Conservation (phyloP, 2,797 vertebrate species). For the Channa striata region DNA sequence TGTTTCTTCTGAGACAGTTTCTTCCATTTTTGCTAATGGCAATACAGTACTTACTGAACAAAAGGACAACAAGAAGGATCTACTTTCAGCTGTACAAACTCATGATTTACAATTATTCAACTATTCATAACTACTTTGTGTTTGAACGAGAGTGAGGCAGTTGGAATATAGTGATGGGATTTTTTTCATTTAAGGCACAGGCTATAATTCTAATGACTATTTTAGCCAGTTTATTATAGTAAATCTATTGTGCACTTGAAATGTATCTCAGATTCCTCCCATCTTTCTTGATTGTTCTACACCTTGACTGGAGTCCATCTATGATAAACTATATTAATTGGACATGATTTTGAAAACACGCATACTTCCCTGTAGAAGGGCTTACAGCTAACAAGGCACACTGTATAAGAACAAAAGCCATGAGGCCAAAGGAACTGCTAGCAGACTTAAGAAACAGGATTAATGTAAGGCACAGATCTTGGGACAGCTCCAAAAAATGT, state of each 20-base stretch:
- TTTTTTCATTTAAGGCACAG: neutral
- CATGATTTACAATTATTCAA: constrained; percentile 3
- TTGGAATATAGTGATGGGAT: neutral
- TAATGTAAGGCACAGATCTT: too few species aligned
- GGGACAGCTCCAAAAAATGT: too few species aligned
- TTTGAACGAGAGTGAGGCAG: neutral
- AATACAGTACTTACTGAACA: constrained; percentile 17
- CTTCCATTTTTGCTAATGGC: neutral
- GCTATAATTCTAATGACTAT: neutral
- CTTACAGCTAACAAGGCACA: too few species aligned
- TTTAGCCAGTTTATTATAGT: neutral
- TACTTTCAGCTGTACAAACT: neutral
- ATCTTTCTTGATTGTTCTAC: too few species aligned
- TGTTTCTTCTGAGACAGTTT: neutral
- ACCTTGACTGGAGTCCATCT: too few species aligned
- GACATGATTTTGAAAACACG: too few species aligned
- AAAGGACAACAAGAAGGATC: neutral
- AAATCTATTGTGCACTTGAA: neutral
- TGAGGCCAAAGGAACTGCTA: too few species aligned
- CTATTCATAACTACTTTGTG: constrained; percentile 14
- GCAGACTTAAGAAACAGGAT: too few species aligned
- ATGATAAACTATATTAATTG: too few species aligned
- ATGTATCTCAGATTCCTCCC: too few species aligned
- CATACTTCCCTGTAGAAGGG: too few species aligned
- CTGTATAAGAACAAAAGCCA: too few species aligned